A percentile compares a stretch with the other conserved stretches of the same genome.
Conservation (phyloP, 53 echinoderm and acorn worm species). For the Henricia sp. region DNA sequence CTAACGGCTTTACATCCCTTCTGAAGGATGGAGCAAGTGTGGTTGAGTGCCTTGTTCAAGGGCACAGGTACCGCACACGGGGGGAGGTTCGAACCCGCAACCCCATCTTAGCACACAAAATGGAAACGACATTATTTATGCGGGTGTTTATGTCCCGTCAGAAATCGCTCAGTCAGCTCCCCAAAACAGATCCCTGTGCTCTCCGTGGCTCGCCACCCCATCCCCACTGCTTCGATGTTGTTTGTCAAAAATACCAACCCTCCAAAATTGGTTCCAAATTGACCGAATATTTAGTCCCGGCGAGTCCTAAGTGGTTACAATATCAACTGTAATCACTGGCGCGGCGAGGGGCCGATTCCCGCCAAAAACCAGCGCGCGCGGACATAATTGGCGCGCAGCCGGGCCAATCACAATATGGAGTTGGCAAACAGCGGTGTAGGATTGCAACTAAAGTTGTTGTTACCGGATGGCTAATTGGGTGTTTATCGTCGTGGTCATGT, state of each 20-base stretch:
- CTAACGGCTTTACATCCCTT: no score
- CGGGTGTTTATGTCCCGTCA: no score
- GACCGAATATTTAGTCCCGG: slow-evolving; percentile 45
- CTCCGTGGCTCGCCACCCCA: no score
- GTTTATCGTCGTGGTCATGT: slow-evolving; percentile 17
- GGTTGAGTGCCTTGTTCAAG: no score
- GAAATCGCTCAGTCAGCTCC: no score
- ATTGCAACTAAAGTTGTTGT: slow-evolving; percentile 5
- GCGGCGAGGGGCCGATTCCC: slow-evolving; percentile 54
- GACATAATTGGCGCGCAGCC: slow-evolving; percentile 57
- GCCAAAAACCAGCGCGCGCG: slow-evolving; percentile 60
- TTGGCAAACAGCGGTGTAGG: slow-evolving; percentile 48
- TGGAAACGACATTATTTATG: no score
- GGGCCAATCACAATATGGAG: slow-evolving; percentile 36
- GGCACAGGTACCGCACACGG: no score
- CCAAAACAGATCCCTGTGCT: no score
- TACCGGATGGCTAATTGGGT: slow-evolving; percentile 10
- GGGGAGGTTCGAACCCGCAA: no score
- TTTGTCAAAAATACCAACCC: slow-evolving; percentile 44
- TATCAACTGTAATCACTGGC: slow-evolving; percentile 73
- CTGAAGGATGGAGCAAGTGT: no score
- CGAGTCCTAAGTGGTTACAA: slow-evolving; percentile 75
- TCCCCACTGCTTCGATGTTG: slow-evolving; percentile 37
- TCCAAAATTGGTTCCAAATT: slow-evolving; percentile 47
- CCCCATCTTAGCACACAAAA: no score